Evolutionary conservation across 2,797 vertebrate species (phyloP), one percentile per base, ranked within the genome.

Genomic region (Tiaroga cobitis): DNA sequence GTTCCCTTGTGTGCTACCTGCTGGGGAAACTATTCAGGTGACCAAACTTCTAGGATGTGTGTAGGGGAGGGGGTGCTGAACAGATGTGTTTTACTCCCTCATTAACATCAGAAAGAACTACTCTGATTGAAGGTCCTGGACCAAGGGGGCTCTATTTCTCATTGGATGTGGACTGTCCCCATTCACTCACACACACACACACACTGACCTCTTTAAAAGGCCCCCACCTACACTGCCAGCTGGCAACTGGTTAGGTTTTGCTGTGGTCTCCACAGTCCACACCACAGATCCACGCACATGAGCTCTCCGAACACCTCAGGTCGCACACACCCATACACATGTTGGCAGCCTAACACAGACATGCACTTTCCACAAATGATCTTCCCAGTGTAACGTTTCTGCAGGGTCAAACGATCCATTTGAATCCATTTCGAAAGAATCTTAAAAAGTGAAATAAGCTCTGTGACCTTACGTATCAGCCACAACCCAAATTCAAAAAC

Each of bases 21-120:
- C 95, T 96, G 95, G 95, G 95, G 93, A 95, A 96, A 95, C 95
- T 95, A 96, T 97, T 97, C 96, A 97, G 96, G 96, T 96, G 95
- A 96, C 95, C 95, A 94, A 94, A 95, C 94, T 95, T 92, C 93
- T 61, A 46, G 49, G 49, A 79, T 73, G 84, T 87, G 88, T 86
- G 85, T 78, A 82, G 70, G 56, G 82, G 92, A 84, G 95, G 95
- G 95, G 95, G 96, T 94, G 75, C 70, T 67, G 94, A 96, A 96
- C 96, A 97, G 96, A 96, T 97, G 96, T 96, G 95, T 96, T 96
- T 97, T 96, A 96, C 95, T 96, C 94, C 95, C 95, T 97, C 95
- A 97, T 97, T 97, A 97, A 94, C 96, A 97, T 97, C 94, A 97
- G 95, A 97, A 96, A 96, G 95, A 95, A 94, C 94, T 77, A 94